Conservation (phyloP, 2,888 invertebrate species). For the Calameuta pallipes region DNA sequence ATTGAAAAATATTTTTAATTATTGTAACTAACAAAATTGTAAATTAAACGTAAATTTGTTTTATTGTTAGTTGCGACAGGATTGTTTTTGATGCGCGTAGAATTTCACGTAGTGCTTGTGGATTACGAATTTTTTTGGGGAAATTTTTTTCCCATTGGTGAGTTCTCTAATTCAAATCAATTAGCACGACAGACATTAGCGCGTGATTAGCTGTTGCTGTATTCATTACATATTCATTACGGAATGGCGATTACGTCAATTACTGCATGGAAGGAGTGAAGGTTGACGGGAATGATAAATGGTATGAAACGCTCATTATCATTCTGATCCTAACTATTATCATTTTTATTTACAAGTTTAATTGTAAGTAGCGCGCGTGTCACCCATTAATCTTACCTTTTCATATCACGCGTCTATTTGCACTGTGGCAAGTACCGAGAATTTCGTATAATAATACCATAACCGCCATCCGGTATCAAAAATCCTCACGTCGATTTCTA, state of each 20-base stretch:
- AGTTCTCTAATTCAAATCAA: background rate
- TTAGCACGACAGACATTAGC: background rate
- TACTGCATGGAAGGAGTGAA: background rate
- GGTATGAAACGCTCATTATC: background rate
- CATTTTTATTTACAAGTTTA: background rate
- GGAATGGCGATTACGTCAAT: background rate
- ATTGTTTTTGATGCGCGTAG: background rate
- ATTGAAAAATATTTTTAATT: too few relatives aligned
- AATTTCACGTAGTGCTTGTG: background rate
- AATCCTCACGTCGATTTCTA: background rate
- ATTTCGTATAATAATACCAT: background rate
- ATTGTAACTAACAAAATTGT: too few relatives aligned
- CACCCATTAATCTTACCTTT: background rate
- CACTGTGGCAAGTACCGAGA: background rate
- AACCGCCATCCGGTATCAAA: background rate
- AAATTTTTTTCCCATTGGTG: background rate
- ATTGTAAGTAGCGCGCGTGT: background rate
- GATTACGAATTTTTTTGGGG: background rate
- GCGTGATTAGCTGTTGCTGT: background rate
- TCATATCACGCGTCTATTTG: background rate
- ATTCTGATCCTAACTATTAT: background rate
- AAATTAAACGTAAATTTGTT: too few relatives aligned
- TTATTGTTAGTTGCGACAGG: too few relatives aligned
- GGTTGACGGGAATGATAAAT: background rate
- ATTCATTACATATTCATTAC: background rate